These are phyloP conservation scores for Heterocephalus glaber DNA, from an alignment of 2,113 vertebrate genomes.

Conservation along the genomic window DNA sequence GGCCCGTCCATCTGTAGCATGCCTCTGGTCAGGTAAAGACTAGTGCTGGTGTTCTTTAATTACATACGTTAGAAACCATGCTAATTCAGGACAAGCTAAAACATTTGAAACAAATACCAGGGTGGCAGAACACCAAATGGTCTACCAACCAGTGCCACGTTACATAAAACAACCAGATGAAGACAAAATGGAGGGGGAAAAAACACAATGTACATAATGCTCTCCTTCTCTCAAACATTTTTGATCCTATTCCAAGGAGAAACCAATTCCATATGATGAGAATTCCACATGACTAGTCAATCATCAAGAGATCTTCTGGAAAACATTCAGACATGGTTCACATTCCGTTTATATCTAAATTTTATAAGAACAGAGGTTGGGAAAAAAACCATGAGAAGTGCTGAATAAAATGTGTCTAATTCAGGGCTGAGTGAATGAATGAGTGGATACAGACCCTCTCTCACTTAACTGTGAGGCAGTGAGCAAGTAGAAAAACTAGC, in stretches of 20 bases:
- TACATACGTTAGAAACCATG: conserved; percentile 62
- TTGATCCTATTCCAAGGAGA: not conserved
- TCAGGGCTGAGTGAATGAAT: not conserved
- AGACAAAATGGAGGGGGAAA: not conserved
- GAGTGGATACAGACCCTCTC: not conserved
- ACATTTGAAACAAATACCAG: conserved; percentile 39
- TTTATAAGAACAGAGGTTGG: not conserved
- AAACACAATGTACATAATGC: not conserved
- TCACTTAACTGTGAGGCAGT: not conserved
- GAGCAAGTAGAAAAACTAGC: not conserved
- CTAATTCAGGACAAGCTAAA: conserved; percentile 68
- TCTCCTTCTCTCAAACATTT: not conserved
- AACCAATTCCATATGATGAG: not conserved
- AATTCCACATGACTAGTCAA: not conserved
- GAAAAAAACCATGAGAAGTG: not conserved
- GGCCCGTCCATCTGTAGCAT: not conserved
- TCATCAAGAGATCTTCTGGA: conserved; percentile 20
- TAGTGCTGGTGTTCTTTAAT: conserved; percentile 14
- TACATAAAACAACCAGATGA: not conserved
- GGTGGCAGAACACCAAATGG: not conserved
- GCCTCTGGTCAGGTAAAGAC: conserved; percentile 63
- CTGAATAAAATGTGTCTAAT: not conserved
- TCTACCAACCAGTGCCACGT: conserved; percentile 54
- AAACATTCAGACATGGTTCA: not conserved
- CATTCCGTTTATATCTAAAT: not conserved